Base-by-base conservation (phyloP, 2,888 invertebrate species). In the Caenorhabditis afra region DNA sequence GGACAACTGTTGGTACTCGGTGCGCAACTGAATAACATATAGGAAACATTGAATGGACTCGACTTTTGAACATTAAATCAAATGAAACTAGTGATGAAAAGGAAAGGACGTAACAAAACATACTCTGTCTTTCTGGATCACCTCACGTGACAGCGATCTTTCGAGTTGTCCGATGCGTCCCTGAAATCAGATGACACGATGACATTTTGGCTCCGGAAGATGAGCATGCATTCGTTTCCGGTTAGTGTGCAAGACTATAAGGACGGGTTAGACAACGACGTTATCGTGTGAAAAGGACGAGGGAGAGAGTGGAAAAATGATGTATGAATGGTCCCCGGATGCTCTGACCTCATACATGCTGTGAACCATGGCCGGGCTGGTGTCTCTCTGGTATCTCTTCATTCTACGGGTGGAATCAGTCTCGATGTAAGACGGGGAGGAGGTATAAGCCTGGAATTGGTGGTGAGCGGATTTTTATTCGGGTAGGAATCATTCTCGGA, bases 121-220 rank as follows among this genome's bases (percentile, higher is more conserved):
- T 81, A 89, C 89, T 85, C 87, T 81, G 70, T 90, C 90, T 78
- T 87, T 87, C 61, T 85, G 86, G 76, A 86, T 85, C 29, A 86
- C 84, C 74, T 89, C 89, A 49, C 88, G 86, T 45, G 89, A 89
- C 67, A 89, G 82, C 80, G 87, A 89, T 77, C 89, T 85, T 81
- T 89, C 89, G 71, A 89, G 86, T 49, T 87, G 87, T 75, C 83
- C 87, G 73, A 90, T 86, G 59, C 86, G 88, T 75, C 83, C 84
- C 89, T 89, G 85, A 88, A 87, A 68, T 71, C 62, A 66, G 39
- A 58, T 55, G 52, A 49, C 52, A 59, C 53, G 12, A 59, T 57
- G 64, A 74, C 53, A 52, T 58, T 52, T n/a, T 52, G 61, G 20
- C 8, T 50, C 65, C 67, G 59, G 64, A 58, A 57, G 49, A 8